phyloP scores from a whole-genome alignment of 2,797 vertebrate species.

The Propithecus deckenii region DNA sequence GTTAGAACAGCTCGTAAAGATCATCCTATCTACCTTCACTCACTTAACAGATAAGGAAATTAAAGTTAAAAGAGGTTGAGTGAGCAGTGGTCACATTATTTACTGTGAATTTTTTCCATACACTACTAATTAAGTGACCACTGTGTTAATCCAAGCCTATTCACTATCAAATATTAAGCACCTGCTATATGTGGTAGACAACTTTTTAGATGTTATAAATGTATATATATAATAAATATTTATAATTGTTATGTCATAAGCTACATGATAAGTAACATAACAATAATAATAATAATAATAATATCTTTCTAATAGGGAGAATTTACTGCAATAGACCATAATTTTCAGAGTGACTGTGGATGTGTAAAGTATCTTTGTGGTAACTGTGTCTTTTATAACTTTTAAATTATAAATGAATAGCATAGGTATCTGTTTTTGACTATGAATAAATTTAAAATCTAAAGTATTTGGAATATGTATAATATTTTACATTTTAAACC shows the following conservation, averaged over 20 bases:
- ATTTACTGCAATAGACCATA: slow-evolving; percentile 87
- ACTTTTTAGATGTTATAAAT: not conserved
- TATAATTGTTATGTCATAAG: not conserved
- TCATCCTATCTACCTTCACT: not conserved
- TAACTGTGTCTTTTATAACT: slow-evolving; percentile 82
- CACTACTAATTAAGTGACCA: not conserved
- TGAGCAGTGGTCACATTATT: not conserved
- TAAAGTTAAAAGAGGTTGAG: not conserved
- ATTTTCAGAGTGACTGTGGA: slow-evolving; percentile 89
- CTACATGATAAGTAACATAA: not conserved
- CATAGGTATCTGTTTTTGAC: not conserved
- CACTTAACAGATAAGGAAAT: not conserved
- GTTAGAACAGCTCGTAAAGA: not conserved
- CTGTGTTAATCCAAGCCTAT: not conserved
- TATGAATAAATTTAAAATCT: not conserved
- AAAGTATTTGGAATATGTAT: not conserved
- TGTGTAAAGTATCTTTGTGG: slow-evolving; percentile 92
- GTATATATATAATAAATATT: not conserved
- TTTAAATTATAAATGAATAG: slow-evolving; percentile 3
- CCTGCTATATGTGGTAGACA: not conserved
- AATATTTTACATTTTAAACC: not conserved
- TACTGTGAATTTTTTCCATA: not conserved
- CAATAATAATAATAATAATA: not conserved
- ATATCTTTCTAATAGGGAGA: slow-evolving; percentile 90
- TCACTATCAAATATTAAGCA: not conserved